Conservation (phyloP, 2,888 invertebrate genomes). For the Drosophila trichaetosa region DNA sequence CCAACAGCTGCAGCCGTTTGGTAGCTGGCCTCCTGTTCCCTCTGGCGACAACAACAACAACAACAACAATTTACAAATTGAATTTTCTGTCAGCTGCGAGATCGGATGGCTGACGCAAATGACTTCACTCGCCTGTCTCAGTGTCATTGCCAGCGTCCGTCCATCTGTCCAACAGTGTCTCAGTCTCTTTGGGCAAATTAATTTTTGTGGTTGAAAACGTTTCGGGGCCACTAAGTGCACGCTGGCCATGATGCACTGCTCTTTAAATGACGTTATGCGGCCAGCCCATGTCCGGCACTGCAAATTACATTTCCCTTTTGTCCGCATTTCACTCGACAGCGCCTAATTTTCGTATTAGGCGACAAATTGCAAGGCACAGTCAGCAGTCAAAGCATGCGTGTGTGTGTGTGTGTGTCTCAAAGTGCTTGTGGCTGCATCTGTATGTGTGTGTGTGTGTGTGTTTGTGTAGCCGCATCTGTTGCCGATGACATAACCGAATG, state of each 20-base stretch:
- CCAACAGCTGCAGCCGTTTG: slow-evolving; percentile 75
- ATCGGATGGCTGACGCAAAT: slow-evolving; percentile 78
- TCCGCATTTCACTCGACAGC: slow-evolving; percentile 36
- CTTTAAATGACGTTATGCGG: slow-evolving; percentile 50
- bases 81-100: slow-evolving; percentile 75
- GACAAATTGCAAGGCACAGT: slow-evolving; percentile 41
- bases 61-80: slow-evolving; percentile 66
- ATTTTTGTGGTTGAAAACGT: slow-evolving; percentile 65
- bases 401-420: slow-evolving; percentile 11
- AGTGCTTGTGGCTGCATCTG: not conserved
- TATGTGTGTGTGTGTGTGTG: slow-evolving; percentile 5
- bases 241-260: slow-evolving; percentile 41
- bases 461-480: slow-evolving; percentile 34
- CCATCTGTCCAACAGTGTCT: slow-evolving; percentile 23
- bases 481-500: slow-evolving; percentile 65
- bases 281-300: slow-evolving; percentile 17
- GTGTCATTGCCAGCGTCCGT: slow-evolving; percentile 32
- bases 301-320: slow-evolving; percentile 56
- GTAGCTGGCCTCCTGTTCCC: slow-evolving; percentile 14
- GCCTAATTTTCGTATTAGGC: slow-evolving; percentile 62
- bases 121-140: slow-evolving; percentile 52
- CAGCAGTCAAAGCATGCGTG: slow-evolving; percentile 8
- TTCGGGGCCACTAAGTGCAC: slow-evolving; percentile 60
- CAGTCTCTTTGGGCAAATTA: slow-evolving; percentile 52
- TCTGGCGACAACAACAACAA: slow-evolving; percentile 6